Base-by-base conservation (phyloP, 2,888 invertebrate genomes). In the Phymatocera aterrima region DNA sequence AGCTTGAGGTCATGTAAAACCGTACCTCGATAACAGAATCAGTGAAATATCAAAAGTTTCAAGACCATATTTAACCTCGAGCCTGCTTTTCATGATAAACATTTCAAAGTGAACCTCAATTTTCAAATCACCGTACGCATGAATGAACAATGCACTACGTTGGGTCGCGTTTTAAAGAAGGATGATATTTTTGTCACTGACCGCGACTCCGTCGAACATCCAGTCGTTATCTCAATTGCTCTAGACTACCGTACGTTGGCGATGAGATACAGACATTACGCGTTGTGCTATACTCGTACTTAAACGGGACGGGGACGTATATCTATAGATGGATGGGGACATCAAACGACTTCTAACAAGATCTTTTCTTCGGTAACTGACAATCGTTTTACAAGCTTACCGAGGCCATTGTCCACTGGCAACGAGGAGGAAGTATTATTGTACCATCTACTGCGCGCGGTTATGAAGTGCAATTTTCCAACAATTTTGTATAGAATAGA, bases 221-320 rank as follows among this genome's bases (percentile, higher is more conserved):
- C 37, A 34, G 75, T 75, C 57, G 75, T 75, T 75, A 75, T 75
- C 75, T 75, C 75, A 75, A 75, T 75, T 75, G 75, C 57, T 75
- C 37, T 57, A 75, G 75, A 75, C 75, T 57, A 57, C 57, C 40
- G 75, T 57, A 75, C 21, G 75, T 57, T 75, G 57, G 43, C 37
- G 75, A 75, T 57, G 75, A 60, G 57, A 75, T 75, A 75, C 28
- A 60, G 60, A 75, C 57, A 31, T 24, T n/a, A 40, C 57, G n/a
- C 57, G 72, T 21, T n/a, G 31, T 24, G 57, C 43, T 34, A 8
- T 51, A 48, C 37, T 34, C 34, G 4, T 2, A 31, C 34, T 37
- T 24, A 46, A 21, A 5, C 64, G 4, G 15, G 1, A 10, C 24
- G 37, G 12, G n/a, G n/a, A n/a, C n/a, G 28, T 72, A 43, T 75